These are phyloP conservation scores for Phyllotreta cruciferae DNA, from an alignment of 2,888 invertebrate genomes.

Conservation along the genomic window DNA sequence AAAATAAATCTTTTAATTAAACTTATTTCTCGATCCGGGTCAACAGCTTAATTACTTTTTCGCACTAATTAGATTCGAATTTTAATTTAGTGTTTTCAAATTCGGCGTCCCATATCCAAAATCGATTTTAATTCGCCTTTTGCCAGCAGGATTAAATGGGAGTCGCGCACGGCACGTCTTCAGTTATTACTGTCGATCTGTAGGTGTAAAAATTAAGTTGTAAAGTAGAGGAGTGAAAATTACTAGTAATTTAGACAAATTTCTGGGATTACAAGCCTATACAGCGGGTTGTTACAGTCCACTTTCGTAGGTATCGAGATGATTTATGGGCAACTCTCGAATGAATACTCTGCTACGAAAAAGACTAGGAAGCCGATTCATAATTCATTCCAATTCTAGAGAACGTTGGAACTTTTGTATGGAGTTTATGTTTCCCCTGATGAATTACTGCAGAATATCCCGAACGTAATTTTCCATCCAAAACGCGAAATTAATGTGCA, in stretches of 20 bases:
- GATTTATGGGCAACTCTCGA: slow-evolving; percentile 27
- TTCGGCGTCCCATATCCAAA: no score
- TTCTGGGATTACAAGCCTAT: no score
- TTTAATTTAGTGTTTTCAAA: slow-evolving; percentile 15
- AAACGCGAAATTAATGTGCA: slow-evolving; percentile 17
- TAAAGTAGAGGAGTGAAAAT: no score
- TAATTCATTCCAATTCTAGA: slow-evolving; percentile 30
- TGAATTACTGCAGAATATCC: slow-evolving; percentile 26
- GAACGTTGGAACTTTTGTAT: slow-evolving; percentile 30
- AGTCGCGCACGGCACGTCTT: no score
- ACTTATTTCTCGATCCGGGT: slow-evolving; percentile 18
- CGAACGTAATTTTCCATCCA: slow-evolving; percentile 20
- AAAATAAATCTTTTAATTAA: slow-evolving; percentile 30
- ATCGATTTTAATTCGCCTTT: no score
- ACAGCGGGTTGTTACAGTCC: no score
- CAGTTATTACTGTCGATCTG: no score
- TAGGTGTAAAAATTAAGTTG: no score
- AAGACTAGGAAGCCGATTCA: slow-evolving; percentile 28
- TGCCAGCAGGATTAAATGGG: no score
- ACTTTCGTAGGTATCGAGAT: slow-evolving; percentile 8
- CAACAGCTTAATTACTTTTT: slow-evolving; percentile 24
- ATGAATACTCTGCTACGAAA: slow-evolving; percentile 25
- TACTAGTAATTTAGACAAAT: no score
- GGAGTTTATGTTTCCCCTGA: slow-evolving; percentile 27
- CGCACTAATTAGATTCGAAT: slow-evolving; percentile 13